Base-by-base conservation (phyloP, 1,140 invertebrate species). In the Drosophila tristis region DNA sequence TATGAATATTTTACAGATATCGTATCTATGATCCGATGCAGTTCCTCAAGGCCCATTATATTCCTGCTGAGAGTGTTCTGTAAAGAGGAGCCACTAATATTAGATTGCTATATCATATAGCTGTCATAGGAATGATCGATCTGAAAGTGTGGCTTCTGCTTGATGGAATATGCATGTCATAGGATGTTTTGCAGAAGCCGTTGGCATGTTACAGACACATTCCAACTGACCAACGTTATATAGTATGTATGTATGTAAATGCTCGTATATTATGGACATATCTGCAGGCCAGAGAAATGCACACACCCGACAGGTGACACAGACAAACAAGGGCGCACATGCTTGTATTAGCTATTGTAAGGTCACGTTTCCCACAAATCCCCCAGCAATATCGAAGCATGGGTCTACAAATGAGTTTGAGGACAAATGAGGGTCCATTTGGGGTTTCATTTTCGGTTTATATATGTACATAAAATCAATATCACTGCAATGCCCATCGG, bases 391-490 rank as follows among this genome's bases (percentile, higher is more conserved):
- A 63, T 57, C 57, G 66, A 20, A 39, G 48, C 66, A 20, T 67
- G 60, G 56, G 56, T 43, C 61, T 78, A 74, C 49, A 68, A 58
- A 26, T 42, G 58, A 64, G 63, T 62, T 82, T 78, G 76, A 39
- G 3, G 49, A 13, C 35, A 26, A 62, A 55, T 75, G 42, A 13
- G 42, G 29, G 44, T 20, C 20, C 62, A 58, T 67, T 70, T 61
- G 47, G 56, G 79, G 74, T 63, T 81, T 80, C 56, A 45, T 11
- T 39, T 39, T 39, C 35, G 7, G 26, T 7, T 29, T 29, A 29
- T 13, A 13, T 39, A 13, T 39, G 64, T 70, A 70, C 67, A 71
- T 31, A 80, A 80, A 80, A 81, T 80, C 78, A 73, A 80, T 80
- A 78, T 43, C 29, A 71, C 66, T 72, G 67, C 61, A 61, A 53